Evolutionary conservation across 1,140 invertebrate genomes (phyloP), one percentile per base, ranked within the genome.

Genomic region (Aphelenchoides avenae): DNA sequence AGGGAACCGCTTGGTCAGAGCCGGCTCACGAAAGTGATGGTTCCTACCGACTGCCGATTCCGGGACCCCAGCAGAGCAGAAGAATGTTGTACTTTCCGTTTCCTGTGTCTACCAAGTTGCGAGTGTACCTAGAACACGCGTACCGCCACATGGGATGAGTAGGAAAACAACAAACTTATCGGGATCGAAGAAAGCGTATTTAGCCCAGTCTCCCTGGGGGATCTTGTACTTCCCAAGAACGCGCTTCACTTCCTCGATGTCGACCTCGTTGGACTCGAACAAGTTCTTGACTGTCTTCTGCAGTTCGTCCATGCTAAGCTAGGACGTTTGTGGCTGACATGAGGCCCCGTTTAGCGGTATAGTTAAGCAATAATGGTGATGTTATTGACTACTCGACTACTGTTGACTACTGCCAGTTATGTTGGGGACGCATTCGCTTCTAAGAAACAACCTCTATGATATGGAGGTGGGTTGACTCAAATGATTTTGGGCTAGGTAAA

Each of bases 41-140:
- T n/a, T n/a, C n/a, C n/a, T n/a, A 71, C 68, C 58, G 71, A 0
- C 90, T 93, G 0, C 87, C 88, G 58, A 95, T 89, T 24, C 89
- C 89, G 76, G 93, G 89, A 29, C 89, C 88, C 94, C 94, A 99
- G 78, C 92, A 96, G 0, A 99, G 77, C 18, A 95, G 82, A 85
- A 99, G 91, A 59, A 99, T 81, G 79, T 99, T 98, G 78, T 94
- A 99, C 77, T 89, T 92, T 1, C 90, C 93, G 78, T 98, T 97
- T 9, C 91, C 91, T 61, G 84, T 84, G 73, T 94, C 89, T 2
- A 95, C 89, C 50, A 96, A 79, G 79, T 95, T 95, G 22, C 91
- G 79, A 0, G 91, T 95, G 73, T 96, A 95, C 63, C 88, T 92
- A 39, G 47, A 57, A 36, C 9, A n/a, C n/a, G n/a, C n/a, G n/a